Evolutionary conservation across 92 coral and sea anemone species (phyloP), one percentile per base, ranked within the genome.

Genomic region (Paramuricea clavata): DNA sequence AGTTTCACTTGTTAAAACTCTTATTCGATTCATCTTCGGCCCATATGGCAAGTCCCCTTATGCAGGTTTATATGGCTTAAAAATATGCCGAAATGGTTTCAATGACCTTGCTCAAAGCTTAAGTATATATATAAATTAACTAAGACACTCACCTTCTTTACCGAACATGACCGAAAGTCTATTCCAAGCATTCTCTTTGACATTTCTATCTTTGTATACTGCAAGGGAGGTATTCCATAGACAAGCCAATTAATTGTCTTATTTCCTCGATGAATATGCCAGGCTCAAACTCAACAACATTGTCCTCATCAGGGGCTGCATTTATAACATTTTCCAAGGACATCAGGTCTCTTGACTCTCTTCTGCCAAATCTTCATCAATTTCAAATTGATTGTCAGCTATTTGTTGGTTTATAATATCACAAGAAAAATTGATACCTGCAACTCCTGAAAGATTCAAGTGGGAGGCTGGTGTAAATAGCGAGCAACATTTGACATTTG

Each of bases 61-160:
- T 49, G 57, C 57, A 19, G 57, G 57, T 19, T 49, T n/a, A 39
- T 39, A 39, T 10, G 44, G 10, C 5, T 4, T 39, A 39, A 39
- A 4, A 39, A 50, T 50, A 50, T 50, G 59, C 22, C 2, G 22
- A 50, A 50, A 50, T 50, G 59, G 59, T 19, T 54, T 54, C 22
- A 54, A 54, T 6, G 47, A 56, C 41, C 22, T 54, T 33, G 56
- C 22, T 6, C 22, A 54, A 54, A 13, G 62, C 62, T 54, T 54
- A 10, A 6, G 23, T 3, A 54, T 54, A 17, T 54, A 54, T 6
- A 17, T 54, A 6, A 27, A 67, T 67, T 8, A 30, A 67, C 17
- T 15, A 30, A 30, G 35, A 67, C 74, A 67, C 74, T 67, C 39
- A 67, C 74, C 74, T 7, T 67, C 74, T 67, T 67, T 67, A 67